Evolutionary conservation across 2,113 vertebrate species (phyloP).

Genomic region (Thryonomys swinderianus): DNA sequence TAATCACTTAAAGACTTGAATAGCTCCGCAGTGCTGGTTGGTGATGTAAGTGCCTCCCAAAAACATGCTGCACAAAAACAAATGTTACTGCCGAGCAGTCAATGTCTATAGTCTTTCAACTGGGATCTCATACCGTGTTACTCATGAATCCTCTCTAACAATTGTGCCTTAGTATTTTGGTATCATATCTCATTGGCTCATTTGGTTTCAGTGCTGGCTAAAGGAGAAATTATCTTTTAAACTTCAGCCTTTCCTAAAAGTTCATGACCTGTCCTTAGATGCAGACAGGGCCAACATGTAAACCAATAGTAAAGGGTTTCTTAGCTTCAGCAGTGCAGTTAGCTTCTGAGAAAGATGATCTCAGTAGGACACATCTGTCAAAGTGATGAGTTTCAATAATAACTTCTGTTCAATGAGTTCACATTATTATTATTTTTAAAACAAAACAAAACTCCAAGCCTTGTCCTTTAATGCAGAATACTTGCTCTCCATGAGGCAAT

Average conservation of each 20-base stretch:
- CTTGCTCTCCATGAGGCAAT: neutral
- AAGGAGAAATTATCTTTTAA: neutral
- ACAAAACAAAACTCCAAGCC: neutral
- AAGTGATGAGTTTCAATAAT: neutral
- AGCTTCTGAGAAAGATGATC: neutral
- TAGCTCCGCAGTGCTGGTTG: neutral
- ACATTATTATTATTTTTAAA: neutral
- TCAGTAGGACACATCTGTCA: neutral
- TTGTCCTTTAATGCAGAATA: neutral
- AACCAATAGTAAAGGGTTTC: neutral
- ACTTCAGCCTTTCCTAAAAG: neutral
- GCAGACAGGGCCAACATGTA: neutral
- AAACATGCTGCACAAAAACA: neutral
- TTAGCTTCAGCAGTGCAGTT: neutral
- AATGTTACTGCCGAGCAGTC: neutral
- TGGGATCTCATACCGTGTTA: neutral
- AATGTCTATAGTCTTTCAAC: neutral
- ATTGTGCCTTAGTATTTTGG: neutral
- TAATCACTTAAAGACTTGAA: neutral
- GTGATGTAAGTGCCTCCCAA: neutral
- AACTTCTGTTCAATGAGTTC: neutral
- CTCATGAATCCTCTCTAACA: neutral
- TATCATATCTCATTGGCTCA: neutral
- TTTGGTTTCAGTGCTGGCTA: neutral
- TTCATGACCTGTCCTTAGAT: neutral